Conservation (phyloP, 1,140 invertebrate genomes). For the Drosophila sp. region DNA sequence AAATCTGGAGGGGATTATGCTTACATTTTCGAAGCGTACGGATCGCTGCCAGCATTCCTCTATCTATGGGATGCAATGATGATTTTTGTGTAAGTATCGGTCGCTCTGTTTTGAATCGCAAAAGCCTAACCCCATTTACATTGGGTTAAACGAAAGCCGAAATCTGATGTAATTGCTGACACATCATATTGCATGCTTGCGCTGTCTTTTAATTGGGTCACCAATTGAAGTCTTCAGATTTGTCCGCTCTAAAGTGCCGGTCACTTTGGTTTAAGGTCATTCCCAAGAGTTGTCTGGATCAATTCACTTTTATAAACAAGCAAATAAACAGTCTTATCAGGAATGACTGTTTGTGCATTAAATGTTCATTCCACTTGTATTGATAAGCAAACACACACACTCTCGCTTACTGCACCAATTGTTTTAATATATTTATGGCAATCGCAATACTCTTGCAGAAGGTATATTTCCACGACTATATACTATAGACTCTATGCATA, state of each 20-base stretch:
- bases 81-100: constrained; percentile 90
- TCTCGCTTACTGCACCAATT: constrained; percentile 15
- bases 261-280: constrained; percentile 15
- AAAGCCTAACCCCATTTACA: constrained; percentile 22
- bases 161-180: constrained; percentile 5
- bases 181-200: background rate
- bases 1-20: constrained; percentile 97
- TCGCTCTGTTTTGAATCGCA: background rate
- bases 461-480: too few species aligned
- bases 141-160: constrained; percentile 15
- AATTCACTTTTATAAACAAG: constrained; percentile 30
- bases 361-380: constrained; percentile 17
- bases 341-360: constrained; percentile 23
- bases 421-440: constrained; percentile 29
- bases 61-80: constrained; percentile 96
- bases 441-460: background rate
- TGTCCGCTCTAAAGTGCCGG: background rate
- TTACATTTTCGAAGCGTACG: constrained; percentile 96
- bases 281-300: background rate
- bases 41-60: constrained; percentile 96
- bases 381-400: constrained; percentile 31
- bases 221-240: constrained; percentile 33
- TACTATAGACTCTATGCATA: too few species aligned
- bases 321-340: constrained; percentile 18
- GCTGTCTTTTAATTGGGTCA: constrained; percentile 12